Evolutionary conservation across 2,888 invertebrate species (phyloP), one percentile per base, ranked within the genome.

Genomic region (Rugalucina vietnamica): DNA sequence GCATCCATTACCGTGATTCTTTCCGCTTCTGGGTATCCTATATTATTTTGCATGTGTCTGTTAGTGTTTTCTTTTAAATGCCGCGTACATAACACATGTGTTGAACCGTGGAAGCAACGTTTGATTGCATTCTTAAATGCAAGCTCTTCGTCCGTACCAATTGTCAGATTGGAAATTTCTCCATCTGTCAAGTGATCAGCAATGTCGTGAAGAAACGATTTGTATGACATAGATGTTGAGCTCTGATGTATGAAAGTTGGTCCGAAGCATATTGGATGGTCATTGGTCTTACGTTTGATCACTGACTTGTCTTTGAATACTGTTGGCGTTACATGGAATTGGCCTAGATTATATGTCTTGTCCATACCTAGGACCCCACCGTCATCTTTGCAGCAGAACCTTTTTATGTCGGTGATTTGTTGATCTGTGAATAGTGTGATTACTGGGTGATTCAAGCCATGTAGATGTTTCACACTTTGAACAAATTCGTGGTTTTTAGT

Each of bases 141-240:
- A 10, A 54, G 1, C 75, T 87, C 87, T 57, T 77, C 84, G 32
- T 87, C 85, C 0, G 76, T 77, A 12, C 83, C 87, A 49, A 85
- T 76, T 21, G 74, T 72, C 0, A 82, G 36, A 0, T n/a, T 18
- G 1, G 36, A 32, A 8, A 54, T 70, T 65, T 85, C 76, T 21
- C 14, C 24, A 0, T 82, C 79, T 27, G 80, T 75, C 14, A 86
- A 43, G 32, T 86, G 77, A 27, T 80, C 78, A n/a, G 65, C 71
- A 12, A 85, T 78, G 4, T 80, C 50, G 50, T 80, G 71, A 14
- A 86, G 36, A 34, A 85, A 85, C 18, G 32, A 12, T 14, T 4
- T 29, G 60, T 82, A 85, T 32, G 82, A 57, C 65, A 77, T 82
- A 12, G 78, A 60, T 12, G 77, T 50, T 0, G 82, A 82, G 27